phyloP scores from a whole-genome alignment of 2,888 invertebrate species.

The Cheilosia urbana region DNA sequence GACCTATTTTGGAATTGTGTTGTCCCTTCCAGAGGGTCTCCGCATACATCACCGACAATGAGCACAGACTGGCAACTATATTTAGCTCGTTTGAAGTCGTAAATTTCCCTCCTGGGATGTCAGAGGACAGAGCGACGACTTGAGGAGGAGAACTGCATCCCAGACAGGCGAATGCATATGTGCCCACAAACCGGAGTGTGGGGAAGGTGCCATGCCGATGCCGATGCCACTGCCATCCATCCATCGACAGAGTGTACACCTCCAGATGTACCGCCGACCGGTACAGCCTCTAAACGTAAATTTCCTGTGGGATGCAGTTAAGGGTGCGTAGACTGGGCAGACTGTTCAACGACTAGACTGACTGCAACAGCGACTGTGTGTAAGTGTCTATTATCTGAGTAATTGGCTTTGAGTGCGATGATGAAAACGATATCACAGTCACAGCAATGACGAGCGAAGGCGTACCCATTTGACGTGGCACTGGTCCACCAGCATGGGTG shows the following conservation, averaged over 20 bases:
- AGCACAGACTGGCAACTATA: slow-evolving; percentile 36
- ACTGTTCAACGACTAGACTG: neutral
- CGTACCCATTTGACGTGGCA: slow-evolving; percentile 40
- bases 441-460: slow-evolving; percentile 35
- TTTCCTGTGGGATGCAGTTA: slow-evolving; percentile 48
- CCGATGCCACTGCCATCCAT: slow-evolving; percentile 1
- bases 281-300: slow-evolving; percentile 34
- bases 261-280: slow-evolving; percentile 57
- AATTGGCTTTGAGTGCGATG: slow-evolving; percentile 61
- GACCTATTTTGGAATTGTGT: slow-evolving; percentile 50
- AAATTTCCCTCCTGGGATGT: slow-evolving; percentile 55
- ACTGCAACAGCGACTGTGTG: slow-evolving; percentile 1
- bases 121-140: slow-evolving; percentile 38
- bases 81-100: slow-evolving; percentile 58
- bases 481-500: slow-evolving; percentile 19
- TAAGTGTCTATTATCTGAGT: slow-evolving; percentile 66
- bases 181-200: slow-evolving; percentile 48
- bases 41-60: slow-evolving; percentile 40
- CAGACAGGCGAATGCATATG: slow-evolving; percentile 20
- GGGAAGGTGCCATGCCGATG: slow-evolving; percentile 13
- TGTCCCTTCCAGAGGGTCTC: slow-evolving; percentile 59
- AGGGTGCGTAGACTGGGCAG: slow-evolving; percentile 30
- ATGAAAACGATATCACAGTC: slow-evolving; percentile 51
- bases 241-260: slow-evolving; percentile 52
- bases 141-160: slow-evolving; percentile 32